A percentile compares a stretch with the other conserved stretches of the same genome.
phyloP scores from a whole-genome alignment of 2,113 vertebrate species.

The Malurus cyaneus region DNA sequence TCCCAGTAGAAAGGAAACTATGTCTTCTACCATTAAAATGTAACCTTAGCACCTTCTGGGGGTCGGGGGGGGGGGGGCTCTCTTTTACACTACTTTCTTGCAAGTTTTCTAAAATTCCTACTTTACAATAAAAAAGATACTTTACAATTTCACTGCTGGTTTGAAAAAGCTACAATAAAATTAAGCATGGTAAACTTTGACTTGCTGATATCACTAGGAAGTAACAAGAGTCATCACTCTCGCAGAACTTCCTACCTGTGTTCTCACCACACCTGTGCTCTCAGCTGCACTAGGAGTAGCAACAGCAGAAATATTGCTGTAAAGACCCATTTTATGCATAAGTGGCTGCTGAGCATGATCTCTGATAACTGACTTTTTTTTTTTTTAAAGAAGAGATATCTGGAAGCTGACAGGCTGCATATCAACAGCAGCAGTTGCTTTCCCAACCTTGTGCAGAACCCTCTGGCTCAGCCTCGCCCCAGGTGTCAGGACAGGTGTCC shows the following conservation, averaged over 20 bases:
- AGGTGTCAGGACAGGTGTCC: fast-evolving
- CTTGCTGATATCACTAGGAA: not conserved
- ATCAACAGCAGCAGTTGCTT: not conserved
- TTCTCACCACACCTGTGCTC: not conserved
- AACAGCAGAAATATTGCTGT: fast-evolving
- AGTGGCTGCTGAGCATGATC: fast-evolving
- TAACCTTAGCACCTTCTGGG: no score
- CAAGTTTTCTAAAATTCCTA: not conserved
- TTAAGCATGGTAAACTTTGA: not conserved
- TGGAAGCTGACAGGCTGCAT: not conserved
- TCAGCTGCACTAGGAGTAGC: not conserved
- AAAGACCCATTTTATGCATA: not conserved
- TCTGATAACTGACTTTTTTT: not conserved
- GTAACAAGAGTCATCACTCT: no score
- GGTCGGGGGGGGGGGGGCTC: no score
- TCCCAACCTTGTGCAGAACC: fast-evolving
- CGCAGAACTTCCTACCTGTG: not conserved
- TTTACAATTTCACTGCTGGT: not conserved
- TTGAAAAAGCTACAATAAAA: not conserved
- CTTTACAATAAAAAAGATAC: not conserved
- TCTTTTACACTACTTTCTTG: not conserved
- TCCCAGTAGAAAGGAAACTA: not conserved
- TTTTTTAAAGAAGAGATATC: not conserved
- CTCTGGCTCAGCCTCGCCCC: not conserved
- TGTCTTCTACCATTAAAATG: not conserved